A percentile compares a stretch with the other conserved stretches of the same genome.
Conservation (phyloP, 2,797 vertebrate genomes). For the Stomatorhinus walkeri region DNA sequence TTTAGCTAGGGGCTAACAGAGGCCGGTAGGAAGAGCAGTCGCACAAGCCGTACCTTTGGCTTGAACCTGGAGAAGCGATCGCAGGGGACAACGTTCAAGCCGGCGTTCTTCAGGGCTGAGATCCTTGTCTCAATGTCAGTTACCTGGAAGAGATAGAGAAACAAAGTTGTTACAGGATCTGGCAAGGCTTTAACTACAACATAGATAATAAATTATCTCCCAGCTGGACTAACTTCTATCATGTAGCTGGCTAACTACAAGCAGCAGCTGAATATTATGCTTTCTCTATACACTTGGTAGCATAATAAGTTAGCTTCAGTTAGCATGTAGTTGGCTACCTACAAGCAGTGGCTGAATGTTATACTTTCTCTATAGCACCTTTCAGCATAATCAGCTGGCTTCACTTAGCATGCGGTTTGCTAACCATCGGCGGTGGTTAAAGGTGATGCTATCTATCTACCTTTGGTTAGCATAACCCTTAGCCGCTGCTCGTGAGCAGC, state of each 20-base stretch:
- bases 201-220: background rate
- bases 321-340: background rate
- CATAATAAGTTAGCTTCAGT: background rate
- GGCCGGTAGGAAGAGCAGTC: background rate
- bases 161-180: background rate
- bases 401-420: background rate
- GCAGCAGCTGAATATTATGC: background rate
- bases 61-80: conserved; percentile 75
- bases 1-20: background rate
- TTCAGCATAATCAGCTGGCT: background rate
- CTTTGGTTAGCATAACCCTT: background rate
- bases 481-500: background rate
- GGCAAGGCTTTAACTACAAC: background rate
- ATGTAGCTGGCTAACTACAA: background rate
- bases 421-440: background rate
- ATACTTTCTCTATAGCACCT: background rate
- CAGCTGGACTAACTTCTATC: background rate
- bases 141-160: conserved; percentile 62
- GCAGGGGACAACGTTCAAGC: conserved; percentile 83
- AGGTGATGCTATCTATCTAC: background rate
- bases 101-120: conserved; percentile 87
- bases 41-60: conserved; percentile 66
- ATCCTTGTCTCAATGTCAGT: conserved; percentile 96
- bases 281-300: background rate
- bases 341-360: background rate